A percentile compares a stretch with the other conserved stretches of the same genome.
Conservation (phyloP, 2,113 vertebrate species). For the Eleginops maclovinus region DNA sequence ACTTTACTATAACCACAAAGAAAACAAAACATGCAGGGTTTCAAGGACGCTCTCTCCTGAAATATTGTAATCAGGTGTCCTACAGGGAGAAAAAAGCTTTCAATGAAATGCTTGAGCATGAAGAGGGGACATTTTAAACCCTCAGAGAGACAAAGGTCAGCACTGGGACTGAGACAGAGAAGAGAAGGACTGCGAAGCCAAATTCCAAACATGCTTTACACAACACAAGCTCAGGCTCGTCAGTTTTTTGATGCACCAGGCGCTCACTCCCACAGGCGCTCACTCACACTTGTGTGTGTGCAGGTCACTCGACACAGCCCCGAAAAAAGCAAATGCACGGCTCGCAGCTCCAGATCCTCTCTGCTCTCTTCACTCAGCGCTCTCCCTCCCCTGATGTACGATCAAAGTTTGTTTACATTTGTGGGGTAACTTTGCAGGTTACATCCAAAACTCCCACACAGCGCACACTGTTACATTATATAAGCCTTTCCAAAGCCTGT, state of each 20-base stretch:
- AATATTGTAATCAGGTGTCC: constrained; percentile 58
- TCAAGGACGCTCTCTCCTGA: constrained; percentile 36
- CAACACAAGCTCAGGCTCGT: constrained; percentile 76
- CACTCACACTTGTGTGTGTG: constrained; percentile 31
- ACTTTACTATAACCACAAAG: constrained; percentile 40
- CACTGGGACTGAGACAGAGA: constrained; percentile 20
- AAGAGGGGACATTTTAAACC: constrained; percentile 49
- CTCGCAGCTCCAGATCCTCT: constrained; percentile 40
- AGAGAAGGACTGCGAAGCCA: constrained; percentile 36
- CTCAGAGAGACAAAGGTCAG: constrained; percentile 38
- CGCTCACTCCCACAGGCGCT: constrained; percentile 57
- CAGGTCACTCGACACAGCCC: constrained; percentile 52
- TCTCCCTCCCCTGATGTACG: constrained; percentile 29
- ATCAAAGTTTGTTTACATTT: constrained; percentile 78
- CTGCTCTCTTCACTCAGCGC: constrained; percentile 39
- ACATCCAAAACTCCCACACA: constrained; percentile 71
- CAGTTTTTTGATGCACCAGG: constrained; percentile 54
- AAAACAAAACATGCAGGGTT: constrained; percentile 47
- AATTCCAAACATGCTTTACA: constrained; percentile 78
- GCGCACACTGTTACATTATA: constrained; percentile 56
- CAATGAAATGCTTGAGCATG: constrained; percentile 40
- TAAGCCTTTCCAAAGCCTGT: constrained; percentile 64
- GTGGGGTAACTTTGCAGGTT: constrained; percentile 70
- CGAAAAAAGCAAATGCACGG: constrained; percentile 20
- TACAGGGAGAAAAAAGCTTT: constrained; percentile 47